Evolutionary conservation across 2,888 invertebrate genomes (phyloP).

Genomic region (Neoscelio sp.): DNA sequence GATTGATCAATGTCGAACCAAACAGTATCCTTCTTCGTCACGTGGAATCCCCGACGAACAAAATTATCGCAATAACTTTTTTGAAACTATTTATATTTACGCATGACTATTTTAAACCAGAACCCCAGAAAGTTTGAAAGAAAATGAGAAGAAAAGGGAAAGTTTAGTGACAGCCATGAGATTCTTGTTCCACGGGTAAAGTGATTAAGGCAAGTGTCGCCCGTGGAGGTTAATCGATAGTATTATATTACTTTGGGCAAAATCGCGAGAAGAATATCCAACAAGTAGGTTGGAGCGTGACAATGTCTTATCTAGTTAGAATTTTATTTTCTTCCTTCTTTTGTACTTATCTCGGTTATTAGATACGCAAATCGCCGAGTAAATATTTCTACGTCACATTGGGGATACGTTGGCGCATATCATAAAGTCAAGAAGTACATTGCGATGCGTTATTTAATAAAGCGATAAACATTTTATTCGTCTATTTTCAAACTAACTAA

Average conservation of each 20-base stretch:
- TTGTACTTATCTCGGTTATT: conserved; percentile 60
- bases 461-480: conserved; percentile 54
- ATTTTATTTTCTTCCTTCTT: conserved; percentile 61
- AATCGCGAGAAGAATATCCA: conserved; percentile 60
- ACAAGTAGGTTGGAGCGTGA: conserved; percentile 68
- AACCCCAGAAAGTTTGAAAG: conserved; percentile 23
- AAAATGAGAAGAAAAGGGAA: conserved; percentile 23
- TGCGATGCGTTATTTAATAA: conserved; percentile 55
- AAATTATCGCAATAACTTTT: neutral
- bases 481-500: conserved; percentile 21
- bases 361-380: conserved; percentile 66
- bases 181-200: conserved; percentile 36
- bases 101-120: conserved; percentile 22
- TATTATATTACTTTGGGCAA: conserved; percentile 54
- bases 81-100: conserved; percentile 19
- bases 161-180: conserved; percentile 28
- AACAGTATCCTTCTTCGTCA: too few relatives aligned
- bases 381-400: conserved; percentile 65
- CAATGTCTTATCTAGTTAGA: conserved; percentile 59
- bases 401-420: conserved; percentile 57
- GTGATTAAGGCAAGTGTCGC: conserved; percentile 46
- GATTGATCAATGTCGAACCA: too few relatives aligned
- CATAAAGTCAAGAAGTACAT: conserved; percentile 60
- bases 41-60: too few relatives aligned
- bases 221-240: conserved; percentile 59